Evolutionary conservation across 1,140 invertebrate species (phyloP).

Genomic region (Caenorhabditis briggsae): DNA sequence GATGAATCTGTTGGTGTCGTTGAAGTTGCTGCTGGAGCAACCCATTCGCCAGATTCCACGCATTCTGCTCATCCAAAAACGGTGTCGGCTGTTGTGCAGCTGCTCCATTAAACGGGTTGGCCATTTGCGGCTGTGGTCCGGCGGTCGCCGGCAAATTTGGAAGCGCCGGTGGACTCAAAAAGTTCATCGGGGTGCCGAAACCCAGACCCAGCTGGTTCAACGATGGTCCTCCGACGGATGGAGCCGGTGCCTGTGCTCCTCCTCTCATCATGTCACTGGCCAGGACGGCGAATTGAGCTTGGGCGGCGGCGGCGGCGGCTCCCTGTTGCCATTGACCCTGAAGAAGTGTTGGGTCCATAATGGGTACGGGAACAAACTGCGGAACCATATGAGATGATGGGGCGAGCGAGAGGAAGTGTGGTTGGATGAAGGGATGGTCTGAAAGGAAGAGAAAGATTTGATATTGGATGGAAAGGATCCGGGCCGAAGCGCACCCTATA

Average conservation of each 20-base stretch:
- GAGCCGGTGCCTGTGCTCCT: not conserved
- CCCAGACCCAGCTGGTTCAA: not conserved
- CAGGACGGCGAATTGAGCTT: conserved; percentile 30
- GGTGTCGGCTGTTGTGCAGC: too few species aligned
- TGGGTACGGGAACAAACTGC: conserved; percentile 47
- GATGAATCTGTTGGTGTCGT: not conserved
- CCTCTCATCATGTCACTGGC: conserved; percentile 39
- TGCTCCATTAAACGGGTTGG: too few species aligned
- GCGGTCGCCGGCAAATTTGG: too few species aligned
- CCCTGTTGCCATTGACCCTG: conserved; percentile 47
- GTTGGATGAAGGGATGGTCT: conserved; percentile 11
- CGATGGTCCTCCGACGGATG: not conserved
- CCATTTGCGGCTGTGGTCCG: too few species aligned
- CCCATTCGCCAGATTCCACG: too few species aligned
- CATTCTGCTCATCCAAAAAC: too few species aligned
- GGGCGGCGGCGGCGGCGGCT: not conserved
- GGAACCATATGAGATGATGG: conserved; percentile 43
- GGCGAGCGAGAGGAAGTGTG: conserved; percentile 31
- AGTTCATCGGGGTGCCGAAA: not conserved
- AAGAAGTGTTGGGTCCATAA: conserved; percentile 50
- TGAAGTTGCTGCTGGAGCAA: not conserved
- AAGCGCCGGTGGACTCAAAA: too few species aligned
- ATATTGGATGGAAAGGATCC: not conserved
- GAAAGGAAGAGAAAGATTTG: not conserved
- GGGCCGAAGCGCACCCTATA: too few species aligned